phyloP scores from a whole-genome alignment of 2,888 invertebrate species.

The Nomada lathburiana region DNA sequence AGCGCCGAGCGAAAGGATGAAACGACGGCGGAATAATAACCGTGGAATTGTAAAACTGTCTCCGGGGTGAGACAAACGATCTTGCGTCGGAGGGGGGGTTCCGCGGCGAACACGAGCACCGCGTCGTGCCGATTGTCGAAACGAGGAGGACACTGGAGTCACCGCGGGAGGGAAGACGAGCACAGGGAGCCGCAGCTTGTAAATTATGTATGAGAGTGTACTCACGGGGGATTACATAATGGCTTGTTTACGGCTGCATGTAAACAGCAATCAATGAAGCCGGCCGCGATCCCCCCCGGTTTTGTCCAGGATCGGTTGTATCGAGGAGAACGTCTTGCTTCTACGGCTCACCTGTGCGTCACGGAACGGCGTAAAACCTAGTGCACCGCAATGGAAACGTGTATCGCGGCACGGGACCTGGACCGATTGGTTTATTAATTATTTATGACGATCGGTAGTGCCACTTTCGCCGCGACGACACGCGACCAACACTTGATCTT shows the following conservation, averaged over 20 bases:
- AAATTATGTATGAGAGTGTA: conserved; percentile 77
- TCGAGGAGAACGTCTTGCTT: neutral
- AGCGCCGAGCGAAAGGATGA: conserved; percentile 1
- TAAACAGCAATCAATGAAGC: conserved; percentile 79
- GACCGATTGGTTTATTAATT: conserved; percentile 70
- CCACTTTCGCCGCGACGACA: conserved; percentile 43
- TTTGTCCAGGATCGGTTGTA: conserved; percentile 51
- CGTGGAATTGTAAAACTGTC: conserved; percentile 8
- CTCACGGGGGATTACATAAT: conserved; percentile 77
- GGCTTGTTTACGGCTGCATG: conserved; percentile 78
- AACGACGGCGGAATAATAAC: conserved; percentile 7
- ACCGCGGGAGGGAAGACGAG: conserved; percentile 38
- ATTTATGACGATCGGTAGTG: conserved; percentile 64
- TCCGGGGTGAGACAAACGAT: conserved; percentile 34
- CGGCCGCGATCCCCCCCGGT: conserved; percentile 60
- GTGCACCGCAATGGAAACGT: conserved; percentile 41
- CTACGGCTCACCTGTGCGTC: neutral
- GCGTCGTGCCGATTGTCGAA: conserved; percentile 37
- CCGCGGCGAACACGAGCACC: conserved; percentile 4
- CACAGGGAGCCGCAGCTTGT: conserved; percentile 61
- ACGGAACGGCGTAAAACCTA: conserved; percentile 63
- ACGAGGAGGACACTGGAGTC: conserved; percentile 5
- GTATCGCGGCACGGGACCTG: conserved; percentile 28
- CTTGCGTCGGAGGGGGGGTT: neutral
- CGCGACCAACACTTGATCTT: conserved; percentile 37